A percentile compares a stretch with the other conserved stretches of the same genome.
These are phyloP conservation scores for Onthophagus taurus DNA, from an alignment of 1,140 invertebrate genomes.

Conservation along the genomic window DNA sequence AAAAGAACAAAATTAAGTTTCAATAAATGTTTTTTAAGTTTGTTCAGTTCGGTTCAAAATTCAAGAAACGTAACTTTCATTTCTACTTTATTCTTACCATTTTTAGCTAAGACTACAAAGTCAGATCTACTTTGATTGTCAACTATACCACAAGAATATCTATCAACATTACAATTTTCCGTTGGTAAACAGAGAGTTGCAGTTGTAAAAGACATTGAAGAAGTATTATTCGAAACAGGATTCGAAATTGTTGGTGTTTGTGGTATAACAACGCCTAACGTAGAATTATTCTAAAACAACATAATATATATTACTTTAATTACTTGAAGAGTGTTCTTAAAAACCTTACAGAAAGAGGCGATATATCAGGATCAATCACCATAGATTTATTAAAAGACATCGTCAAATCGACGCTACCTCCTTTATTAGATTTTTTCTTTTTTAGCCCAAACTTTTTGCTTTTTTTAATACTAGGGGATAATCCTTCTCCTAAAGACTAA, in stretches of 20 bases:
- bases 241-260: conserved; percentile 7
- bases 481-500: conserved; percentile 42
- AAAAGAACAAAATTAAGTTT: background rate
- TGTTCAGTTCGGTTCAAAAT: conserved; percentile 1
- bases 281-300: conserved; percentile 13
- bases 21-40: background rate
- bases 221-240: too few species aligned
- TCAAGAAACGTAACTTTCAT: background rate
- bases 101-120: conserved; percentile 57
- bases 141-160: conserved; percentile 27
- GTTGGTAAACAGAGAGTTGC: conserved; percentile 1
- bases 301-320: background rate
- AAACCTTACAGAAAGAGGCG: conserved; percentile 37
- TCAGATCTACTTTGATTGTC: conserved; percentile 57
- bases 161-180: conserved; percentile 3
- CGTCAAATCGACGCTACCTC: conserved; percentile 50
- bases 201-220: too few species aligned
- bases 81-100: conserved; percentile 39
- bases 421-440: conserved; percentile 55
- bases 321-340: too few species aligned
- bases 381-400: conserved; percentile 33
- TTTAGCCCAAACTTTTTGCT: conserved; percentile 59
- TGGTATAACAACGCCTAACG: too few species aligned
- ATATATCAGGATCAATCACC: conserved; percentile 28
- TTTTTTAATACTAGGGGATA: conserved; percentile 56